Base-by-base conservation (phyloP, 2,888 invertebrate genomes). In the Ctena decussata region DNA sequence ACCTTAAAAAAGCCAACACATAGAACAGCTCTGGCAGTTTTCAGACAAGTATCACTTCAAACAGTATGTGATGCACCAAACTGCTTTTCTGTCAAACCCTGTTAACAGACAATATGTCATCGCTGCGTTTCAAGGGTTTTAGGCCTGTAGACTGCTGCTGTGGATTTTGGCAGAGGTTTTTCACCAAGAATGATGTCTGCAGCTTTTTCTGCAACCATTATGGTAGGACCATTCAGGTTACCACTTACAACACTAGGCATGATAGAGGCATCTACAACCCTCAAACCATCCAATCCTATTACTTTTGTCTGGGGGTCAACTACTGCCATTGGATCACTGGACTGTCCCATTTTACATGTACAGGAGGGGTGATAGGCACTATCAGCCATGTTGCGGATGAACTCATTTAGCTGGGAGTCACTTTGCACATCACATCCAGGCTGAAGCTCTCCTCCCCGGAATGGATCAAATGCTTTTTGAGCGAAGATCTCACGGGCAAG, bases 301-400 rank as follows among this genome's bases (percentile, higher is more conserved):
- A 96, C 95, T 69, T 89, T 87, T 27, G 94, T 92, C 39, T 97
- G 93, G 1, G 97, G 96, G 93, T 98, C 97, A 0, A 98, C 97
- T 0, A 98, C 98, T 1, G 97, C 96, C 96, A 95, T 94, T 1
- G 87, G 86, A 87, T 96, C 96, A 30, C 92, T 91, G 1, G 82
- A 86, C n/a, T 85, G 93, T 1, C 97, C 98, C 95, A 98, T 98
- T 46, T 97, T 97, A 93, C 98, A 97, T 0, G 97, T 98, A 18
- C 98, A 98, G 0, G 97, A 97, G 0, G 97, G 97, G 95, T 98
- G 98, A 94, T 98, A 98, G 0, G 97, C 97, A 0, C 97, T 94
- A 84, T 96, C 96, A 0, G 95, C 94, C 78, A 94, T 91, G 8
- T 91, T 90, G 12, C 95, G 92, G 65, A 95, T 89, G 86, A 95